Evolutionary conservation across 1,140 invertebrate species (phyloP).

Genomic region (Amphibalanus amphitrite): DNA sequence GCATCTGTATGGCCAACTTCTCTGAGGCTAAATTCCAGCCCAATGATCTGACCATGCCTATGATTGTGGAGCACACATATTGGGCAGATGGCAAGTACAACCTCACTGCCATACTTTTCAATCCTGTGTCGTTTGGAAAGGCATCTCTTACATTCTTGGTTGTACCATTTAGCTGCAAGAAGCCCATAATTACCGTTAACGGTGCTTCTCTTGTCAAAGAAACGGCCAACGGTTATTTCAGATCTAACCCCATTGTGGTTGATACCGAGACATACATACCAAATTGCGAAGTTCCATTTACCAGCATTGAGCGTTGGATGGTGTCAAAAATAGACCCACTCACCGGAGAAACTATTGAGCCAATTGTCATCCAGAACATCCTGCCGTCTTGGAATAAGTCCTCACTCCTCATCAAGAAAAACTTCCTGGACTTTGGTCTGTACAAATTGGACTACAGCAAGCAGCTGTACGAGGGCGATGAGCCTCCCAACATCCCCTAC

Average conservation of each 20-base stretch:
- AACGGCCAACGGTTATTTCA: not conserved
- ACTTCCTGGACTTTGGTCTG: not conserved
- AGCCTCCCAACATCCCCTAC: not conserved
- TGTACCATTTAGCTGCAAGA: not conserved
- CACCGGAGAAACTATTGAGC: not conserved
- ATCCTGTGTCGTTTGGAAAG: not conserved
- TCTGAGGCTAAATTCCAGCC: not conserved
- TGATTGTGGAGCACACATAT: not conserved
- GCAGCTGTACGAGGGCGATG: not conserved
- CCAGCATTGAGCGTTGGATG: not conserved
- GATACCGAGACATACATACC: not conserved
- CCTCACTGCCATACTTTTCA: not conserved
- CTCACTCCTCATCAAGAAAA: not conserved
- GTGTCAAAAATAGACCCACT: not conserved
- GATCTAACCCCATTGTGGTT: not conserved
- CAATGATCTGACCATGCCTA: not conserved
- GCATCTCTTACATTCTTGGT: not conserved
- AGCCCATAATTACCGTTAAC: not conserved
- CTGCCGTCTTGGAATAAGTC: not conserved
- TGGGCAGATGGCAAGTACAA: not conserved
- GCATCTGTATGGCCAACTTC: not conserved
- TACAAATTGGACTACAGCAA: not conserved
- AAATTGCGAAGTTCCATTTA: not conserved
- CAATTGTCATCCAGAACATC: not conserved
- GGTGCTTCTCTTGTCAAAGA: not conserved